Base-by-base conservation (phyloP, 2,797 vertebrate species). In the Chaenodraco wilsoni region DNA sequence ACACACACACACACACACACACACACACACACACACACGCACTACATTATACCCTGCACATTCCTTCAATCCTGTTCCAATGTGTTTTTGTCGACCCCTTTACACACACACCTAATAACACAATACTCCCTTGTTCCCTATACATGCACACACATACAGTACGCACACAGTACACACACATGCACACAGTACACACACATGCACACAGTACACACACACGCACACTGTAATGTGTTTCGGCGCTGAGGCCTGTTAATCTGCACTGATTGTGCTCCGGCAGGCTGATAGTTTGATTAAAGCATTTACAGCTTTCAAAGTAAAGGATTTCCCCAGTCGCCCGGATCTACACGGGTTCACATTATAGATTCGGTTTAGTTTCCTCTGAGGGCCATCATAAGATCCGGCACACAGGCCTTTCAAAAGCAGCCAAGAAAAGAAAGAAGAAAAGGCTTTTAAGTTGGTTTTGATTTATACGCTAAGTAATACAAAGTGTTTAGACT, bases 231-330 rank as follows among this genome's bases (percentile, higher is more conserved):
- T 64, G 61, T 67, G 0, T 43, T 52, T 65, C 54, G 37, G 33
- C 50, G 56, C 33, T 71, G 1, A 45, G 23, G 37, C 51, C 60
- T 27, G 65, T 65, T 68, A 70, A 74, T 76, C 67, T 4, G 0
- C 19, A 0, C 48, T 31, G 67, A 44, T 40, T 13, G 19, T 44
- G 0, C 5, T 15, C 69, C 62, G 52, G 52, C 54, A 31, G 23
- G n/a, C 45, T 60, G 52, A 59, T 72, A 3, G 6, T 82, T 78
- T 16, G 57, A 78, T 68, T 66, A 64, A 71, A 59, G 50, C 57
- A 3, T 61, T 56, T 33, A 31, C 56, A 7, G 13, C 23, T 44
- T 72, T 81, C 55, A 65, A 17, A 76, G 64, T 16, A 4, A 9
- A 16, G 44, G 7, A 48, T 54, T 69, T 43, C 59, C 69, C 44